Percentiles rank a stretch among this genome's conserved stretches.
These are phyloP conservation scores for Antheraea mylitta DNA, from an alignment of 1,140 invertebrate species.

Conservation along the genomic window DNA sequence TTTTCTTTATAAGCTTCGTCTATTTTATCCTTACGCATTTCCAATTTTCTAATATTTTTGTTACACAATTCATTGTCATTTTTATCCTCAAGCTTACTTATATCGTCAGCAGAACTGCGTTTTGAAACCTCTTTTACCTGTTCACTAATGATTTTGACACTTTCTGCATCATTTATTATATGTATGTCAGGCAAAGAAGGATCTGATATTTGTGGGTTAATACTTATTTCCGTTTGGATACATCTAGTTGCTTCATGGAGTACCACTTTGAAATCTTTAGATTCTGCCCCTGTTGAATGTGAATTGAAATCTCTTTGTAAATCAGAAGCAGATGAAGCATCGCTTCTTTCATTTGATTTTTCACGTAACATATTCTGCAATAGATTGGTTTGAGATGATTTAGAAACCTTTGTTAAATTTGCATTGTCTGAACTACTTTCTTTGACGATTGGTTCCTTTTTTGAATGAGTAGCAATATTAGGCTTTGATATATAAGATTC, in stretches of 20 bases:
- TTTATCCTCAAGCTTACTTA: not conserved
- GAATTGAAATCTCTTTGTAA: conserved; percentile 19
- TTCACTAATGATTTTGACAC: conserved; percentile 44
- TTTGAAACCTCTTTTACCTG: conserved; percentile 37
- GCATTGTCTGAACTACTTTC: conserved; percentile 20
- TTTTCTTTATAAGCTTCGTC: not conserved
- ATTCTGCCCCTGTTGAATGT: not conserved
- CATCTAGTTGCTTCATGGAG: conserved; percentile 49
- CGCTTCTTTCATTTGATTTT: conserved; percentile 29
- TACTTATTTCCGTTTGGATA: conserved; percentile 66
- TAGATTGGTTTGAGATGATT: conserved; percentile 59
- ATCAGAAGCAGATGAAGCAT: conserved; percentile 17
- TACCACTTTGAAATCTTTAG: conserved; percentile 19
- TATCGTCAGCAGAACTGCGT: conserved; percentile 26
- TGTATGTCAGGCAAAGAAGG: conserved; percentile 59
- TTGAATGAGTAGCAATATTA: not conserved
- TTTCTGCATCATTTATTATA: conserved; percentile 46
- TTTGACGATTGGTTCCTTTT: not conserved
- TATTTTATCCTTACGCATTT: not conserved
- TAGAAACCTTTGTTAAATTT: conserved; percentile 30
- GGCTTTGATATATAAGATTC: not conserved
- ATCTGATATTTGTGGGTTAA: conserved; percentile 62
- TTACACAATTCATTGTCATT: not conserved
- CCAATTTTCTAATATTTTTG: not conserved
- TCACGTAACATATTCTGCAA: conserved; percentile 30